Evolutionary conservation across 1,140 invertebrate genomes (phyloP).

Genomic region (Pogonomyrmex californicus): DNA sequence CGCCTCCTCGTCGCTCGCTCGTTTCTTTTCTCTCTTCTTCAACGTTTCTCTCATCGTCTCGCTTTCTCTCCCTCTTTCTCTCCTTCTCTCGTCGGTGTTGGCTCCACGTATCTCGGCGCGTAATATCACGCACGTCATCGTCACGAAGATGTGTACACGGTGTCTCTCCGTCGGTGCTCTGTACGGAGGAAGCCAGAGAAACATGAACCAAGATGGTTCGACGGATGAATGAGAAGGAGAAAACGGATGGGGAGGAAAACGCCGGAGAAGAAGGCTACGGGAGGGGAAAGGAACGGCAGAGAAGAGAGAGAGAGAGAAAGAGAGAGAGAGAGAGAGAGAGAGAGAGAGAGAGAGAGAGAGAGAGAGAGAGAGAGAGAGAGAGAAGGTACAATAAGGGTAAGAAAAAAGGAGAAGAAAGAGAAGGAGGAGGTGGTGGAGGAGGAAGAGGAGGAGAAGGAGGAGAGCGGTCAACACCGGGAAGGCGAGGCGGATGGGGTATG

Average conservation of each 20-base stretch:
- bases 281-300: background rate
- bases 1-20: conserved; percentile 46
- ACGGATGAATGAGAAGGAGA: conserved; percentile 67
- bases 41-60: conserved; percentile 52
- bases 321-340: too few relatives aligned
- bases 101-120: conserved; percentile 77
- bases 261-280: conserved; percentile 8
- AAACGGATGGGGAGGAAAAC: conserved; percentile 66
- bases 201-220: conserved; percentile 51
- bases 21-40: conserved; percentile 55
- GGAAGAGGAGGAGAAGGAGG: conserved; percentile 45
- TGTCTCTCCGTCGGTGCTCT: conserved; percentile 63
- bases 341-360: too few relatives aligned
- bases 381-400: conserved; percentile 1
- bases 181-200: conserved; percentile 47
- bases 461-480: conserved; percentile 67
- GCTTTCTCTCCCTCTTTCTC: conserved; percentile 45
- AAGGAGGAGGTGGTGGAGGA: conserved; percentile 39
- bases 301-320: conserved; percentile 20
- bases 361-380: too few relatives aligned
- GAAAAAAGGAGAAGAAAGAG: conserved; percentile 39
- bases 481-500: conserved; percentile 80
- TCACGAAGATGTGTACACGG: conserved; percentile 78
- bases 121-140: conserved; percentile 83
- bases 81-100: conserved; percentile 35